Evolutionary conservation across 2,888 invertebrate species (phyloP).

Genomic region (Papilio elwesi): DNA sequence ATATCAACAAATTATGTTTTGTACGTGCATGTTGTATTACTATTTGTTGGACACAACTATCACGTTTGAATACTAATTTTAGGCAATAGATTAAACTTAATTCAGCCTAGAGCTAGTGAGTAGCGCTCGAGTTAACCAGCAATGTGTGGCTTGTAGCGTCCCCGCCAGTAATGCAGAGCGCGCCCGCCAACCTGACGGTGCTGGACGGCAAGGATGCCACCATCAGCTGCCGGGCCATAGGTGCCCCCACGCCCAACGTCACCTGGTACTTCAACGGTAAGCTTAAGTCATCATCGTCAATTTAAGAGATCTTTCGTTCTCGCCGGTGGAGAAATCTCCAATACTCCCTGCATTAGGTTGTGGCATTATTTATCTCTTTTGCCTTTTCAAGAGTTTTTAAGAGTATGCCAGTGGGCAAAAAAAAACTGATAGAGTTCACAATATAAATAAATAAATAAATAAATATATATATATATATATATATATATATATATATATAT

Average conservation of each 20-base stretch:
- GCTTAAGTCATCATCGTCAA: slow-evolving; percentile 48
- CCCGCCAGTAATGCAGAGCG: slow-evolving; percentile 92
- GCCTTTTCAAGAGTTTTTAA: no score
- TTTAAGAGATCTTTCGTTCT: background rate
- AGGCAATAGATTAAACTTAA: slow-evolving; percentile 38
- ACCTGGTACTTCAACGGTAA: slow-evolving; percentile 97
- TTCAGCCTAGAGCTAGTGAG: slow-evolving; percentile 39
- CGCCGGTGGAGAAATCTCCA: background rate
- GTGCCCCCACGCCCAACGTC: slow-evolving; percentile 95
- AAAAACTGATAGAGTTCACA: no score
- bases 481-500: no score
- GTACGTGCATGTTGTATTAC: slow-evolving; percentile 26
- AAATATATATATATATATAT: no score
- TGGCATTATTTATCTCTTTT: no score
- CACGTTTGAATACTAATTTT: slow-evolving; percentile 42
- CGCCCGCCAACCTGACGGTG: slow-evolving; percentile 94
- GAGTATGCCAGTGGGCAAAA: no score
- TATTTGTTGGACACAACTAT: slow-evolving; percentile 48
- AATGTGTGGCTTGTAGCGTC: slow-evolving; percentile 89
- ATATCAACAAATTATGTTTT: background rate
- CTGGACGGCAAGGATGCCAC: slow-evolving; percentile 97
- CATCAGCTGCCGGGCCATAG: slow-evolving; percentile 93
- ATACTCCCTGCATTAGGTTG: background rate
- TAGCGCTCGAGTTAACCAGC: slow-evolving; percentile 64
- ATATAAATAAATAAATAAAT: no score